phyloP scores from a whole-genome alignment of 2,888 invertebrate genomes.

The Trichogramma evanescens region DNA sequence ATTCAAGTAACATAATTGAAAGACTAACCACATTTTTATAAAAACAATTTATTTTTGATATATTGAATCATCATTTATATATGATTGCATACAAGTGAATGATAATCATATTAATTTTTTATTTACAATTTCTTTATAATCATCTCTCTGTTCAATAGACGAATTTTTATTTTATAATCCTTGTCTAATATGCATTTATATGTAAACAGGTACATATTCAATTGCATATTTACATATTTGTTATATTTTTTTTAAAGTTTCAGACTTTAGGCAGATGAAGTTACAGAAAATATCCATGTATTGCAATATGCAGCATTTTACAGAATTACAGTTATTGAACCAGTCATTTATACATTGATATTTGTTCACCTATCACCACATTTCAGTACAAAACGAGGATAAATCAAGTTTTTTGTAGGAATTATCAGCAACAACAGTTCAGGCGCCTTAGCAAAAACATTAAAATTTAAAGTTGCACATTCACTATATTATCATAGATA shows the following conservation, averaged over 20 bases:
- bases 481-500: too few relatives aligned
- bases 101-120: slow-evolving; percentile 36
- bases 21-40: too few relatives aligned
- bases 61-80: slow-evolving; percentile 42
- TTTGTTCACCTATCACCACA: slow-evolving; percentile 45
- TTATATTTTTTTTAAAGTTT: slow-evolving; percentile 22
- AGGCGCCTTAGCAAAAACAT: slow-evolving; percentile 12
- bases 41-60: slow-evolving; percentile 34
- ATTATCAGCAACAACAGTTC: slow-evolving; percentile 9
- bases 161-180: slow-evolving; percentile 15
- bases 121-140: slow-evolving; percentile 35
- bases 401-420: slow-evolving; percentile 5
- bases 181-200: slow-evolving; percentile 7
- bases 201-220: neutral
- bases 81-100: slow-evolving; percentile 40
- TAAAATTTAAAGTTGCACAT: too few relatives aligned
- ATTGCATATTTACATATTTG: slow-evolving; percentile 11
- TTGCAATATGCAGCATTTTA: slow-evolving; percentile 18
- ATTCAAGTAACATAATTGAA: too few relatives aligned
- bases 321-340: slow-evolving; percentile 13
- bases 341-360: slow-evolving; percentile 36
- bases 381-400: neutral
- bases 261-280: slow-evolving; percentile 21
- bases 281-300: slow-evolving; percentile 18
- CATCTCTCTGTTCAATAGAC: slow-evolving; percentile 20